Base-by-base conservation (phyloP, 2,797 vertebrate genomes). In the Melanogrammus aeglefinus region DNA sequence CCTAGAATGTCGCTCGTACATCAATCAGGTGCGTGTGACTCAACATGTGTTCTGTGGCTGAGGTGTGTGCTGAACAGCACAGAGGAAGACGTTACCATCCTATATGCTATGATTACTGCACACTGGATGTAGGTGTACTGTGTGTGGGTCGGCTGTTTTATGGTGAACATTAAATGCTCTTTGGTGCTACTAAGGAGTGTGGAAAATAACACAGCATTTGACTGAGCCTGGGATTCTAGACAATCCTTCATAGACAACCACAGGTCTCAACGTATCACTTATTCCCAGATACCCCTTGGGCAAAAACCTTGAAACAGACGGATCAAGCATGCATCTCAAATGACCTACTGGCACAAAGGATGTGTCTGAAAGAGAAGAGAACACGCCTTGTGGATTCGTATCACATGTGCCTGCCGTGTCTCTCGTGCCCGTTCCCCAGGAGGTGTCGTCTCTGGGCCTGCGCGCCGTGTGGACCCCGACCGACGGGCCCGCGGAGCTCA, bases 1-100 rank as follows among this genome's bases (percentile, higher is more conserved):
- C 85, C 95, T 95, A 77, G 96, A 98, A 90, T 97, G 97, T 88
- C 90, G 97, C 71, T 92, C 94, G 0, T 96, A 97, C 93, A 95
- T 99, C 86, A 94, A 92, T 85, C 95, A 96, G 96, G 98, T 97
- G 90, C 84, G 93, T 27, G 63, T 9, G 12, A 12, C 24, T 27
- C 63, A 69, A 12, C n/a, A 9, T 9, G 57, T 24, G 24, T 12
- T 69, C 6, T 27, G 24, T 1, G 24, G 24, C 63, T 69, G 57
- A 63, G 57, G 7, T 24, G 44, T 47, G 57, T 14, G 16, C 47
- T 57, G 47, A 57, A 1, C 18, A 16, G 44, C 47, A 18, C 47
- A 51, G 12, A 18, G 18, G 47, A 5, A 57, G 47, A 57, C 16
- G 4, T 57, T 57, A 0, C 21, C 16, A 18, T 21, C 21, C 63